Base-by-base conservation (phyloP, 1,140 invertebrate species). In the Neocloeon triangulifer region DNA sequence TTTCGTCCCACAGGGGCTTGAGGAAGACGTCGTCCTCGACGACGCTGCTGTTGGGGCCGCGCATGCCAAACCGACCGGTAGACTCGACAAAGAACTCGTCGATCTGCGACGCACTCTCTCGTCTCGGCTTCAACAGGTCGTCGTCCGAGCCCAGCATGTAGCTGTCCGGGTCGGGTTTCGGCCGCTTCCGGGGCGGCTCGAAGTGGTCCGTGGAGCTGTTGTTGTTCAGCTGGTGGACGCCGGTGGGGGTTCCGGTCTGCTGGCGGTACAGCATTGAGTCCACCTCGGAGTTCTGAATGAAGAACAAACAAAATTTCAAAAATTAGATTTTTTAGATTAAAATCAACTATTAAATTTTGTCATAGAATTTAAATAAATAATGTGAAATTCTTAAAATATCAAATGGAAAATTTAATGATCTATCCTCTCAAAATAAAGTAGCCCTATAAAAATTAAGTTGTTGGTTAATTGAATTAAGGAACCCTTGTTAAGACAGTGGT, bases 1-100 rank as follows among this genome's bases (percentile, higher is more conserved):
- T 82, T 56, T 84, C 79, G 51, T 85, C 79, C 79, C 80, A 85
- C 5, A 80, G 59, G 7, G 78, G 77, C 43, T 75, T 67, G 38
- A 79, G 64, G 52, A 78, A 81, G 23, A 75, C 72, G 55, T 82
- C 78, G 49, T 84, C 78, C 47, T 73, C 66, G 39, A 59, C 58
- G n/a, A n/a, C n/a, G n/a, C n/a, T n/a, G n/a, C n/a, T 30, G 33
- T 30, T 6, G 37, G 25, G 30, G 33, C 31, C 6, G 37, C 30
- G 22, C 35, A 34, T 25, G n/a, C n/a, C n/a, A n/a, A n/a, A n/a
- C n/a, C n/a, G n/a, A n/a, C n/a, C 0, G 47, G 48, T 30, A 23
- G 40, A 37, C 20, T 43, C 49, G 29, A 66, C 61, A 55, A 75
- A 75, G 44, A 73, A 74, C 34, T 74, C 69, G 48, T 73, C 69